Percentiles rank a stretch among this genome's conserved stretches.
These are phyloP conservation scores for Drosophila paramelanica DNA, from an alignment of 2,888 invertebrate genomes.

Conservation along the genomic window DNA sequence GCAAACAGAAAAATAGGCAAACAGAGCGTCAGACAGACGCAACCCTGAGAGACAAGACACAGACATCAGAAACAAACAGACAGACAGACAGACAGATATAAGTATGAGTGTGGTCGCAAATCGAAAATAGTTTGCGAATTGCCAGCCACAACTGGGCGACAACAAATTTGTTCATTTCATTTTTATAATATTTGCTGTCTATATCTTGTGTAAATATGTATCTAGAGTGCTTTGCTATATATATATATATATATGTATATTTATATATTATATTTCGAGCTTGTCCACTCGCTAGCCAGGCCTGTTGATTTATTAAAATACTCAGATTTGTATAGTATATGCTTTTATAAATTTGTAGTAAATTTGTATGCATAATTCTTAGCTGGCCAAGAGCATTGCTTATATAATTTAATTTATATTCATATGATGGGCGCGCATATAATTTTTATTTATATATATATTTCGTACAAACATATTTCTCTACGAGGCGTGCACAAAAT, in stretches of 20 bases:
- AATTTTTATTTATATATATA: constrained; percentile 3
- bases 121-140: constrained; percentile 56
- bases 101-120: constrained; percentile 9
- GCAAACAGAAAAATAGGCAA: constrained; percentile 22
- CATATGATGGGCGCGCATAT: constrained; percentile 29
- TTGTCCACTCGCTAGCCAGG: constrained; percentile 38
- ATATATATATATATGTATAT: constrained; percentile 4
- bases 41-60: constrained; percentile 31
- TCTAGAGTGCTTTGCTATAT: constrained; percentile 35
- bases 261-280: constrained; percentile 20
- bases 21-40: constrained; percentile 8
- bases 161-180: constrained; percentile 57
- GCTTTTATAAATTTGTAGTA: constrained; percentile 36
- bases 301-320: constrained; percentile 56
- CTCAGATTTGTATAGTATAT: constrained; percentile 6
- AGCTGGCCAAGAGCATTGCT: constrained; percentile 38
- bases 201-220: constrained; percentile 54
- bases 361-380: constrained; percentile 38
- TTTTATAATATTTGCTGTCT: constrained; percentile 63
- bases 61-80: constrained; percentile 15
- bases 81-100: background rate
- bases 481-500: background rate
- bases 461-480: constrained; percentile 11
- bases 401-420: constrained; percentile 75
- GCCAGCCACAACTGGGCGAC: constrained; percentile 44